These are phyloP conservation scores for Gambusia yucatana DNA, from an alignment of 2,797 vertebrate species.

Conservation along the genomic window DNA sequence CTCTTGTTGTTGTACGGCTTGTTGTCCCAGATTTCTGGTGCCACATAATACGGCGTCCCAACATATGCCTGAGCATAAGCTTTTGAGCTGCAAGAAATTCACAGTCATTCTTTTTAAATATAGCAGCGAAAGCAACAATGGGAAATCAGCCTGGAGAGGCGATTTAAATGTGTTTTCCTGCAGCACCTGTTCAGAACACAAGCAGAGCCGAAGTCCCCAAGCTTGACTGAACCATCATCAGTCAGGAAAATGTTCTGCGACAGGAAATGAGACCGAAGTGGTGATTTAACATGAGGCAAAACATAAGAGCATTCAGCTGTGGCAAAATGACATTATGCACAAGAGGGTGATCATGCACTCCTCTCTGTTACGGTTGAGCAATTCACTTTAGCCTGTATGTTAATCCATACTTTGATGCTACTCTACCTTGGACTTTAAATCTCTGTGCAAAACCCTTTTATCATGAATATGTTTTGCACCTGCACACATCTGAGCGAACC, in stretches of 20 bases:
- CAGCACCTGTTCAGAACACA: conserved; percentile 88
- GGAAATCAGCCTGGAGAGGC: neutral
- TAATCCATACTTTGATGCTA: conserved; percentile 7
- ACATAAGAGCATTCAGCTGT: conserved; percentile 24
- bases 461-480: conserved; percentile 89
- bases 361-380: conserved; percentile 27
- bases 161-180: neutral
- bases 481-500: conserved; percentile 92
- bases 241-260: conserved; percentile 93
- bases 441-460: conserved; percentile 89
- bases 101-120: neutral
- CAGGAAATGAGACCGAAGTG: conserved; percentile 51
- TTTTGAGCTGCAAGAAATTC: conserved; percentile 77
- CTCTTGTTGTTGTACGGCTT: conserved; percentile 96
- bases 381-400: conserved; percentile 32
- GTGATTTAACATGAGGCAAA: conserved; percentile 29
- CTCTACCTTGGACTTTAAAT: conserved; percentile 93
- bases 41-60: conserved; percentile 94
- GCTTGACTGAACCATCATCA: conserved; percentile 85
- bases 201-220: conserved; percentile 95
- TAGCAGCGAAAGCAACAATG: conserved; percentile 5
- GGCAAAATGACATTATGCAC: conserved; percentile 26
- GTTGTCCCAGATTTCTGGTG: conserved; percentile 97
- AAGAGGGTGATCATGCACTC: conserved; percentile 27
- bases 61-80: conserved; percentile 88